These are phyloP conservation scores for Chydorus sphaericus DNA, from an alignment of 2,888 invertebrate genomes.

Conservation along the genomic window DNA sequence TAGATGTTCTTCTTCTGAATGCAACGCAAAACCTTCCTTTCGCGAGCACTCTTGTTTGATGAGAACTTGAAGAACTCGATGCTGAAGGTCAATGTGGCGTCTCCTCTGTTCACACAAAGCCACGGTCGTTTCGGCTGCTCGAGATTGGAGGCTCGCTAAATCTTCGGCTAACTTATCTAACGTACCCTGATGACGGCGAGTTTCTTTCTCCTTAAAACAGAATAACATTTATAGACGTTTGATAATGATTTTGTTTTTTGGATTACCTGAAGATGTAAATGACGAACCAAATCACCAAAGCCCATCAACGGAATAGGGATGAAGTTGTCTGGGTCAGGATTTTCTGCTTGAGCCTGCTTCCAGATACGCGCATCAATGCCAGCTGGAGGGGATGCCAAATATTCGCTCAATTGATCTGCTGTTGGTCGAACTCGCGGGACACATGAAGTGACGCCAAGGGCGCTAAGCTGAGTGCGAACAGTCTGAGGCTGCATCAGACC, in stretches of 20 bases:
- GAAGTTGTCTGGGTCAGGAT: constrained; percentile 77
- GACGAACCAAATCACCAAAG: constrained; percentile 50
- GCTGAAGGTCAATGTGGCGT: constrained; percentile 63
- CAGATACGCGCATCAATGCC: constrained; percentile 86
- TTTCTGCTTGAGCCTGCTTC: constrained; percentile 90
- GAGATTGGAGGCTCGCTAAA: constrained; percentile 58
- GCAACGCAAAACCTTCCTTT: constrained; percentile 73
- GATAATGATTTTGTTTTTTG: too few species aligned
- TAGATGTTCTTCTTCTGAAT: constrained; percentile 80
- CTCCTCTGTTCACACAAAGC: constrained; percentile 68
- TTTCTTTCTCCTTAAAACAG: constrained; percentile 44
- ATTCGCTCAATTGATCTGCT: constrained; percentile 66
- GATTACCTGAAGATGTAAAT: constrained; percentile 49
- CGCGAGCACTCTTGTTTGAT: constrained; percentile 74
- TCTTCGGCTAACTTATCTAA: constrained; percentile 63
- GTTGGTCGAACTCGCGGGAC: constrained; percentile 59
- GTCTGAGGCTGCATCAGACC: constrained; percentile 31
- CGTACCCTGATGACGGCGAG: constrained; percentile 63
- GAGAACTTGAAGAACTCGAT: constrained; percentile 63
- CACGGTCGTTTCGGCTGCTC: constrained; percentile 64
- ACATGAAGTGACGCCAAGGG: constrained; percentile 54
- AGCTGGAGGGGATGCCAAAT: constrained; percentile 75
- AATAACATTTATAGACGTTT: too few species aligned
- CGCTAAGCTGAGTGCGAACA: constrained; percentile 43
- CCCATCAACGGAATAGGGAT: constrained; percentile 91